Base-by-base conservation (phyloP, 2,113 vertebrate genomes). In the Heteronetta atricapilla region DNA sequence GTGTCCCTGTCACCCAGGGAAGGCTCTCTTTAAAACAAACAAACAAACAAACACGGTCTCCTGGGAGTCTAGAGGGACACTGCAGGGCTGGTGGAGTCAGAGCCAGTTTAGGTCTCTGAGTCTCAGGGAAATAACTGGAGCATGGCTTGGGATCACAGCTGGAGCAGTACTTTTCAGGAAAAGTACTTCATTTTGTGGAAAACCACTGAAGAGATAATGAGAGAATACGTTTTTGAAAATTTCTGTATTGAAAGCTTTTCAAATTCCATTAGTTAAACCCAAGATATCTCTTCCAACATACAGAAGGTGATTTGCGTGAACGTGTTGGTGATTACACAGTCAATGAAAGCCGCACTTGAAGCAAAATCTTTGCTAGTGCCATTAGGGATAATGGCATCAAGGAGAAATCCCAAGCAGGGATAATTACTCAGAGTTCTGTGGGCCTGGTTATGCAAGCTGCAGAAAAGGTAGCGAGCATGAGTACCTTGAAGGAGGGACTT, bases 351-450 rank as follows among this genome's bases (percentile, higher is more conserved):
- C 7, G 2, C 46, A 67, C 31, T 29, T 40, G 82, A 86, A 96
- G 59, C 29, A 82, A 82, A 93, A 58, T 66, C 62, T 94, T 94
- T 91, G 82, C 75, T 55, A 73, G 55, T 62, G 62, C 67, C 34
- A 42, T 82, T 89, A 86, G 70, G 64, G 60, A 78, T 91, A 94
- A 94, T 66, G 53, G 23, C 82, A 91, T 94, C 70, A 92, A 56
- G 64, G 66, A 95, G 52, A 90, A 93, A 86, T 82, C 72, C 79
- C 2, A 14, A 74, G 68, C 55, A 88, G 72, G 40, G n/a, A 46
- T 86, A 91, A 91, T 89, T 93, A 76, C 29, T 58, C 53, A 25
- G 20, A 81, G 36, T 80, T 95, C 48, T 80, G 59, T 28, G 80
- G 22, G n/a, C 22, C 40, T 86, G 23, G 78, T 88, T 91, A 50